phyloP scores from a whole-genome alignment of 2,888 invertebrate genomes.

The Branchipolynoe longqiensis region DNA sequence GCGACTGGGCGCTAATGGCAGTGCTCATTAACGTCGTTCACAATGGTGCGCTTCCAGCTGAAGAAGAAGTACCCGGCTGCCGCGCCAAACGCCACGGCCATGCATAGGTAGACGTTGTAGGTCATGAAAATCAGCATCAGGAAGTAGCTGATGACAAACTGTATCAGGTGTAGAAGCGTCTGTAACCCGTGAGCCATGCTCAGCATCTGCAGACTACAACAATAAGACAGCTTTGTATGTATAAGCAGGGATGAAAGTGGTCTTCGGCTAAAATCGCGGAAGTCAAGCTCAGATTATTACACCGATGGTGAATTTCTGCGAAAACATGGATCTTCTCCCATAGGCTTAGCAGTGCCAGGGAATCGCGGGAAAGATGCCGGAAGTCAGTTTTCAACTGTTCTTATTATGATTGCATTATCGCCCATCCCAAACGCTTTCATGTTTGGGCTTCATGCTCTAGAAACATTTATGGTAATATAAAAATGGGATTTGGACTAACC shows the following conservation, averaged over 20 bases:
- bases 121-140: slow-evolving; percentile 98
- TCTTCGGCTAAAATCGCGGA: no score
- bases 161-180: slow-evolving; percentile 92
- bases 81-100: slow-evolving; percentile 93
- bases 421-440: no score
- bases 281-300: no score
- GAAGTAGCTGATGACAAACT: slow-evolving; percentile 94
- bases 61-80: slow-evolving; percentile 95
- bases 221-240: not conserved
- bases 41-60: slow-evolving; percentile 94
- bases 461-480: no score
- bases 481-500: no score
- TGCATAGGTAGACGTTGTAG: slow-evolving; percentile 95
- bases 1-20: slow-evolving; percentile 90
- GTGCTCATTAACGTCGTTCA: slow-evolving; percentile 94
- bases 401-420: no score
- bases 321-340: no score
- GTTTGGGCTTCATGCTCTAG: no score
- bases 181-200: slow-evolving; percentile 92
- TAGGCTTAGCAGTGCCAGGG: no score
- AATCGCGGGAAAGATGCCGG: no score
- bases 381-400: no score
- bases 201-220: slow-evolving; percentile 86
- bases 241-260: slow-evolving; percentile 6
- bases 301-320: no score